Conservation (phyloP, 2,888 invertebrate genomes). For the Drosophila kuntzei region DNA sequence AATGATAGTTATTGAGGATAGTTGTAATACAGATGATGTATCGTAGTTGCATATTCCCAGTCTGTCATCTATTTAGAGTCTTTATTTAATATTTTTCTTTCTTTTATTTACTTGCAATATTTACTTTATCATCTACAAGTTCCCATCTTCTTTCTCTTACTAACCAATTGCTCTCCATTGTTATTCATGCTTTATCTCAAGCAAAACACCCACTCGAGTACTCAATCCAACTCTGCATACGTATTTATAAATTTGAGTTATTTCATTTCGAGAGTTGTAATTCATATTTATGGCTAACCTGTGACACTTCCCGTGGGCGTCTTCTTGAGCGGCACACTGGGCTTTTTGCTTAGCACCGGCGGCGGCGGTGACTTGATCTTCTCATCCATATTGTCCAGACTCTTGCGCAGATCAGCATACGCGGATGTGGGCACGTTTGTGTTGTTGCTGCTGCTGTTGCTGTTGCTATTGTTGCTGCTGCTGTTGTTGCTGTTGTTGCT, state of each 20-base stretch:
- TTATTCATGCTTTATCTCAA: not conserved
- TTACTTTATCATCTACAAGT: not conserved
- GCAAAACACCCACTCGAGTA: not conserved
- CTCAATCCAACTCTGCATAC: not conserved
- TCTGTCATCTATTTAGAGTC: not conserved
- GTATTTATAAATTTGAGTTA: slow-evolving; percentile 19
- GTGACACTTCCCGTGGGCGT: slow-evolving; percentile 88
- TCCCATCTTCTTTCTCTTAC: not conserved
- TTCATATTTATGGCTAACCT: slow-evolving; percentile 55
- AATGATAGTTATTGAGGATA: not conserved
- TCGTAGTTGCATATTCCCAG: not conserved
- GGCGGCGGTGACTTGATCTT: slow-evolving; percentile 85
- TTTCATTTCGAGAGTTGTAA: slow-evolving; percentile 20
- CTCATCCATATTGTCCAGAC: slow-evolving; percentile 85
- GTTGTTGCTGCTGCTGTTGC: slow-evolving; percentile 23
- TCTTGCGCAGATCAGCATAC: slow-evolving; percentile 81
- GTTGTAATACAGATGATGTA: not conserved
- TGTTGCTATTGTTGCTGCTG: slow-evolving; percentile 41
- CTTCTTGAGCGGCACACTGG: slow-evolving; percentile 89
- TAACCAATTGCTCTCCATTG: not conserved
- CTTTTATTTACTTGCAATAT: not conserved
- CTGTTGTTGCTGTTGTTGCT: slow-evolving; percentile 44
- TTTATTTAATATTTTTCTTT: not conserved
- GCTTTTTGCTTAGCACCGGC: slow-evolving; percentile 88
- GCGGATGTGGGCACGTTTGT: slow-evolving; percentile 41